A percentile compares a stretch with the other conserved stretches of the same genome.
Evolutionary conservation across 2,797 vertebrate genomes (phyloP).

Genomic region (Gambelia wislizenii): DNA sequence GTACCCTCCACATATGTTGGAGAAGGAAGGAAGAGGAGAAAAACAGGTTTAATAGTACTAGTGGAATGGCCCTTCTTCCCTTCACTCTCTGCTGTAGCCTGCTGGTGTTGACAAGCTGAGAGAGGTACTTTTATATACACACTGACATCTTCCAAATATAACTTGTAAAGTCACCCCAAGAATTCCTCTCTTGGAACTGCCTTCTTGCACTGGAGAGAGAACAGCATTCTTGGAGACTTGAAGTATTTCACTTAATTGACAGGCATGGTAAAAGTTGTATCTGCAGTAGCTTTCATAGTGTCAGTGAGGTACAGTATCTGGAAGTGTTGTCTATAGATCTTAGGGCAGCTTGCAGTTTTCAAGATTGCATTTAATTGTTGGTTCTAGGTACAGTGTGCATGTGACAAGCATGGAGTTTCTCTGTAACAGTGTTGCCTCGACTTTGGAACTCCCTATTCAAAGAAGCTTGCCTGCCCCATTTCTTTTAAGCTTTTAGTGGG

Average conservation of each 20-base stretch:
- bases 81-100: background rate
- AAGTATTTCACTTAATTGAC: slow-evolving; percentile 38
- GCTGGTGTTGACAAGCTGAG: background rate
- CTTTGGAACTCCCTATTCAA: too few species aligned
- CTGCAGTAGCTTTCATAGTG: slow-evolving; percentile 14
- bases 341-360: background rate
- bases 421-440: too few species aligned
- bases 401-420: too few species aligned
- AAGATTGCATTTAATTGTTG: background rate
- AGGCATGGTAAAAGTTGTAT: slow-evolving; percentile 25
- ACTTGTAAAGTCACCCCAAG: slow-evolving; percentile 5
- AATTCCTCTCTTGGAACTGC: slow-evolving; percentile 16
- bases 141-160: slow-evolving; percentile 20
- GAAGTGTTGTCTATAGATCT: slow-evolving; percentile 4
- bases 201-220: slow-evolving; percentile 35
- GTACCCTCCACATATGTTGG: background rate
- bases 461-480: too few species aligned
- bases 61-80: background rate
- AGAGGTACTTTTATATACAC: background rate
- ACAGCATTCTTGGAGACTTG: background rate
- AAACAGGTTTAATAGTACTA: background rate
- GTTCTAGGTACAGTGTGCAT: background rate
- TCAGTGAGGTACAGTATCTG: background rate
- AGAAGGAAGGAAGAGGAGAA: background rate
- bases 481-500: too few species aligned